phyloP scores from a whole-genome alignment of 1,140 invertebrate genomes.

The Ceratosolen solmsi region DNA sequence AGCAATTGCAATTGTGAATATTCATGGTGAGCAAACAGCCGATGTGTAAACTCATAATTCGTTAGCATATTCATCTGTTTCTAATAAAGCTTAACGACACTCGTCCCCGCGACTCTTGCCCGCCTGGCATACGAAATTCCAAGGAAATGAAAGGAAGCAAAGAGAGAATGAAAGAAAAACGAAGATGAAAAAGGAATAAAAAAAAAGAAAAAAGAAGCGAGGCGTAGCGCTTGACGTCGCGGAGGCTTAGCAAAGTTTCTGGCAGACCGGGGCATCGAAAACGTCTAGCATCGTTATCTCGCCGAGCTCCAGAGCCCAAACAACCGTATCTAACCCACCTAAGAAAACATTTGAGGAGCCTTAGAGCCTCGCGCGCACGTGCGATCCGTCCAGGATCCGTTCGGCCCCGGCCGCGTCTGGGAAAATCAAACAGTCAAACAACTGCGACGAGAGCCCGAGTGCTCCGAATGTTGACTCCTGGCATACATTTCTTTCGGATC shows the following conservation, averaged over 20 bases:
- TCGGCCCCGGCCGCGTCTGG: constrained; percentile 61
- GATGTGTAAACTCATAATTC: constrained; percentile 6
- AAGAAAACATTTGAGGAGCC: constrained; percentile 67
- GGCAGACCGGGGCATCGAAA: not conserved
- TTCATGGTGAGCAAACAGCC: constrained; percentile 12
- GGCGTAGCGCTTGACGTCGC: not conserved
- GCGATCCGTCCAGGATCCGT: constrained; percentile 20
- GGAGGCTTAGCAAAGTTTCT: not conserved
- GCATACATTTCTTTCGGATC: constrained; percentile 68
- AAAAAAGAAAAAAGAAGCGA: not conserved
- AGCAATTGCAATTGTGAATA: constrained; percentile 16
- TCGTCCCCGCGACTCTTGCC: not conserved
- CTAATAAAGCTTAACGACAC: constrained; percentile 33
- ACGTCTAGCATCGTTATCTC: constrained; percentile 38
- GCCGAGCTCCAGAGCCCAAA: constrained; percentile 34
- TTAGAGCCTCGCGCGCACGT: constrained; percentile 54
- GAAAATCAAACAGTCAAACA: constrained; percentile 73
- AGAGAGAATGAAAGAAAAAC: constrained; percentile 7
- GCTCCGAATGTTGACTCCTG: constrained; percentile 67
- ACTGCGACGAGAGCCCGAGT: constrained; percentile 53
- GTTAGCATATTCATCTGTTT: constrained; percentile 17
- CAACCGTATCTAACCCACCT: constrained; percentile 65
- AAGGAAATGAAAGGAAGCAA: constrained; percentile 15
- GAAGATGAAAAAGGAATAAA: not conserved
- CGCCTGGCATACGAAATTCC: constrained; percentile 6